Evolutionary conservation across 2,797 vertebrate genomes (phyloP), one percentile per base, ranked within the genome.

Genomic region (Nannoperca australis): DNA sequence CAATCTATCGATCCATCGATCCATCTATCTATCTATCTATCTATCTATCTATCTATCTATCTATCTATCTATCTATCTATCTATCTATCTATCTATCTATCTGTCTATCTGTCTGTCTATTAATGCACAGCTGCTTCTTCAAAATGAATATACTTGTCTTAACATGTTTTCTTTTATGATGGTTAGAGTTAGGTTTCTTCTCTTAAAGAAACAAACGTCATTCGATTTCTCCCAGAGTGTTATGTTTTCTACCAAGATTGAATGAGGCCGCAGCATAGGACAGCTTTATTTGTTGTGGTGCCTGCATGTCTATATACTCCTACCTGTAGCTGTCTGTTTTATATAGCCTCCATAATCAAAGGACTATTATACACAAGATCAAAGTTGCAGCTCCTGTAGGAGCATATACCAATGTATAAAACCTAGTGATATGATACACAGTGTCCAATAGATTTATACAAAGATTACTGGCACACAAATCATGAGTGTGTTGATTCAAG

Each of bases 221-320:
- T 44, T 47, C 70, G 32, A 18, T 20, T 44, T 22, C 22, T 17
- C 38, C 65, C 36, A 36, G 36, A 68, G 22, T 30, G 38, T 44
- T 56, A 9, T 58, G 55, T 58, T 58, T 58, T 69, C 67, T 69
- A 40, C 53, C 9, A 38, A 45, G 53, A 20, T 20, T 32, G 27
- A 49, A 49, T n/a, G 17, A 49, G 34, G 10, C 44, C 44, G 17
- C 3, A 32, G 27, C 17, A 13, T 3, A 7, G 44, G 7, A 6
- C 44, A 13, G 12, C 10, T 30, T 27, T 22, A 30, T 45, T 47
- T 32, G 10, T 32, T 45, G 24, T 24, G 8, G 2, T 64, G 27
- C 2, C 17, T 32, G 17, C 18, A 32, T 49, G 27, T 64, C 61
- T 20, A 12, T 47, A 32, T 47, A 32, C 40, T 44, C 14, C 38